These are phyloP conservation scores for Melieria picta DNA, from an alignment of 2,888 invertebrate genomes.

Conservation along the genomic window DNA sequence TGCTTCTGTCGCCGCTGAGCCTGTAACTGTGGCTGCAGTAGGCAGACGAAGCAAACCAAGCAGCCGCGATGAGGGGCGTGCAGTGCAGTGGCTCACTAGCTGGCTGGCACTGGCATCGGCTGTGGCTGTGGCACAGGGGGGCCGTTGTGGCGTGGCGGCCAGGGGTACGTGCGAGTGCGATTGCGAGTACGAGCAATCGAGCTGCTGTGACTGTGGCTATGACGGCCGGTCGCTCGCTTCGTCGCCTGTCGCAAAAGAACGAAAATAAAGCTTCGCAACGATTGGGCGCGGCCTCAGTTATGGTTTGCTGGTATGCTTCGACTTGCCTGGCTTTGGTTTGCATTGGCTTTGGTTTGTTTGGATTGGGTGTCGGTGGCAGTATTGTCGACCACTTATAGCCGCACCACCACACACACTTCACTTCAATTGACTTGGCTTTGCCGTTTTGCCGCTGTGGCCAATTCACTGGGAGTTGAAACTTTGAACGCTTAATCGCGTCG, in stretches of 20 bases:
- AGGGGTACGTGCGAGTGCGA: too few relatives aligned
- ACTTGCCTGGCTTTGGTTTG: slow-evolving; percentile 34
- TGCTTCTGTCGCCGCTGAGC: too few relatives aligned
- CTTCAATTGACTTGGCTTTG: slow-evolving; percentile 23
- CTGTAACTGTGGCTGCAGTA: too few relatives aligned
- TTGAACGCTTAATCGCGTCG: slow-evolving; percentile 31
- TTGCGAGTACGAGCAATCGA: background rate
- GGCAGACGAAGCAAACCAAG: too few relatives aligned
- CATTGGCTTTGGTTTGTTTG: slow-evolving; percentile 1
- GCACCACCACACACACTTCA: slow-evolving; percentile 11
- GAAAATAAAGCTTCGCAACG: slow-evolving; percentile 37
- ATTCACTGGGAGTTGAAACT: slow-evolving; percentile 18
- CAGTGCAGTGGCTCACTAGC: too few relatives aligned
- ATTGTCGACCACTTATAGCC: background rate
- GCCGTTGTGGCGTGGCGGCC: too few relatives aligned
- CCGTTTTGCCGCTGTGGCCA: background rate
- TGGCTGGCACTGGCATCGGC: too few relatives aligned
- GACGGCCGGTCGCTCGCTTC: slow-evolving; percentile 7
- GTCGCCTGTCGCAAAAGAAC: slow-evolving; percentile 25
- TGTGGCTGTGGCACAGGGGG: too few relatives aligned
- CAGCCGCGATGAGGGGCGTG: too few relatives aligned
- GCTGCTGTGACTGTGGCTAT: background rate
- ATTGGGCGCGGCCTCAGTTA: slow-evolving; percentile 41
- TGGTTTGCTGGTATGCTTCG: slow-evolving; percentile 38
- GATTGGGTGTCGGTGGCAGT: background rate